Evolutionary conservation across 2,888 invertebrate species (phyloP).

Genomic region (Sturmia bella): DNA sequence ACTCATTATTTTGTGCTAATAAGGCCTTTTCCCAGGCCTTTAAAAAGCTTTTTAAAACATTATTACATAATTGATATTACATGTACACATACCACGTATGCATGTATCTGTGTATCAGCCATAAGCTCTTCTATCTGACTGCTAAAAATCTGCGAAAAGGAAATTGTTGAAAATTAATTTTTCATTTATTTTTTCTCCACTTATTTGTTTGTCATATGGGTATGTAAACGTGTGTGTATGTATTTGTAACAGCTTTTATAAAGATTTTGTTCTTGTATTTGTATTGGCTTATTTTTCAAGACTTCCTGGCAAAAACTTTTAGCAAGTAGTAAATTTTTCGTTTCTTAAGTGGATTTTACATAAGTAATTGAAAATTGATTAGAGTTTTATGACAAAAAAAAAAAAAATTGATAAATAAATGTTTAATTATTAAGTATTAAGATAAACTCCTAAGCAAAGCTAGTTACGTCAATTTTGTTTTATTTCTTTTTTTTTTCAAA

Average conservation of each 20-base stretch:
- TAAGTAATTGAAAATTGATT: constrained; percentile 62
- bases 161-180: constrained; percentile 69
- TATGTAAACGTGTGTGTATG: background rate
- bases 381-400: constrained; percentile 31
- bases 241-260: too few species aligned
- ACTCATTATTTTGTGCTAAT: too few species aligned
- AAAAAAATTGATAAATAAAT: too few species aligned
- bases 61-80: constrained; percentile 59
- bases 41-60: constrained; percentile 5
- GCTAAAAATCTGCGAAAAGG: constrained; percentile 52
- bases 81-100: background rate
- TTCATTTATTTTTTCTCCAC: constrained; percentile 54
- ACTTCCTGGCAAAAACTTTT: constrained; percentile 30
- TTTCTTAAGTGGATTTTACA: constrained; percentile 60
- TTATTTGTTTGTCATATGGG: background rate
- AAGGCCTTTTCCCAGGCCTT: too few species aligned
- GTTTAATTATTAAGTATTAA: constrained; percentile 41
- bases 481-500: background rate
- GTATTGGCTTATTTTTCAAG: constrained; percentile 26
- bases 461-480: background rate
- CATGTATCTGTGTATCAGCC: background rate
- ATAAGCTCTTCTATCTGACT: constrained; percentile 2
- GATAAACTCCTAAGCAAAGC: constrained; percentile 6
- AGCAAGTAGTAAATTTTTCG: constrained; percentile 10
- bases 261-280: too few species aligned